A percentile compares a stretch with the other conserved stretches of the same genome.
Evolutionary conservation across 2,888 invertebrate genomes (phyloP).

Genomic region (Scelioninae gen. 2): DNA sequence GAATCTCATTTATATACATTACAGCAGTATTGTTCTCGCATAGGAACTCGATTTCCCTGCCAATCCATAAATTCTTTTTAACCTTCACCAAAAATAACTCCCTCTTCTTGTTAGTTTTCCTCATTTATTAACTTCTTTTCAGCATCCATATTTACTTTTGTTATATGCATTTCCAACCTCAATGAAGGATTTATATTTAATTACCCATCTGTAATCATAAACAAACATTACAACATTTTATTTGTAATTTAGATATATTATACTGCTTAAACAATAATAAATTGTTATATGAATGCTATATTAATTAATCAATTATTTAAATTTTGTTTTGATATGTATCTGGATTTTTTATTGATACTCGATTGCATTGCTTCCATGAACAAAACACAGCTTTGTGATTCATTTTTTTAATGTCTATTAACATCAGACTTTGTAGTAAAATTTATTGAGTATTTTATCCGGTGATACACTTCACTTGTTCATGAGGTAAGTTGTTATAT

Average conservation of each 20-base stretch:
- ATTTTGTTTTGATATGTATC: no score
- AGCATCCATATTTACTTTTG: neutral
- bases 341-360: conserved; percentile 3
- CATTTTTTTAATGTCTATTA: conserved; percentile 4
- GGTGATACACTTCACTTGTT: conserved; percentile 29
- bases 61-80: conserved; percentile 18
- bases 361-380: neutral
- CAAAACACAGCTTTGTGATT: neutral
- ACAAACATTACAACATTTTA: no score
- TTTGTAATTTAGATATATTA: no score
- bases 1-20: conserved; percentile 40
- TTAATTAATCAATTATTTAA: no score
- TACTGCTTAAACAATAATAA: no score
- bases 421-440: conserved; percentile 12
- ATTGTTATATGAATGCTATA: no score
- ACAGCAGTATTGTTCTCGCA: conserved; percentile 12
- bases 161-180: no score
- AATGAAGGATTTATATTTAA: no score
- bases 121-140: neutral
- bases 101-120: neutral
- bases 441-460: conserved; percentile 19
- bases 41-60: conserved; percentile 9
- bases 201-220: no score
- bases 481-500: conserved; percentile 19
- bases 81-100: conserved; percentile 21